These are phyloP conservation scores for Xenopus laevis DNA, from an alignment of 2,113 vertebrate genomes.

Conservation along the genomic window DNA sequence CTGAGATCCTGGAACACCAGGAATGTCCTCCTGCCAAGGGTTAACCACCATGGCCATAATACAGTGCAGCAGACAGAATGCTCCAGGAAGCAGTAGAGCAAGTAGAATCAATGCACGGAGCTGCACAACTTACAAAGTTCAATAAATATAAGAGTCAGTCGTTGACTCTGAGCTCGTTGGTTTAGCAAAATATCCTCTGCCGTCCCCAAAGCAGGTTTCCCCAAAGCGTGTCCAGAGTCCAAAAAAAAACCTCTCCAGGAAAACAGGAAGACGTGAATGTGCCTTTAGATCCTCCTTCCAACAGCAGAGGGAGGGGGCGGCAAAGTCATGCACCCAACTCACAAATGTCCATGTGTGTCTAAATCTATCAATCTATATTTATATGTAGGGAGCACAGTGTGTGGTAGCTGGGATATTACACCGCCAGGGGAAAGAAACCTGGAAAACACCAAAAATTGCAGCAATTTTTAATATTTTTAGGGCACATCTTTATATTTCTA, in stretches of 20 bases:
- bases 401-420: background rate
- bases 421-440: too few species aligned
- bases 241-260: constrained; percentile 7
- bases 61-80: constrained; percentile 54
- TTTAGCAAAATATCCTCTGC: background rate
- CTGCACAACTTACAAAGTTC: constrained; percentile 8
- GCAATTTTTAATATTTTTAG: too few species aligned
- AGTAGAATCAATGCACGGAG: background rate
- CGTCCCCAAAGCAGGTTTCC: constrained; percentile 4
- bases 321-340: background rate
- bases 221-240: constrained; percentile 53
- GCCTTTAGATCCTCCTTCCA: constrained; percentile 20
- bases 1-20: constrained; percentile 65
- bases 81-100: constrained; percentile 50
- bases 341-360: constrained; percentile 23
- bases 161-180: background rate
- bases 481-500: too few species aligned
- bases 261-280: constrained; percentile 30
- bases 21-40: constrained; percentile 80
- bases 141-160: background rate
- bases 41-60: constrained; percentile 83
- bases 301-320: constrained; percentile 11
- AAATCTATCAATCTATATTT: background rate
- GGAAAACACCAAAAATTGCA: too few species aligned
- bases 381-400: background rate